phyloP scores from a whole-genome alignment of 2,888 invertebrate genomes.

The Dione vanillae region DNA sequence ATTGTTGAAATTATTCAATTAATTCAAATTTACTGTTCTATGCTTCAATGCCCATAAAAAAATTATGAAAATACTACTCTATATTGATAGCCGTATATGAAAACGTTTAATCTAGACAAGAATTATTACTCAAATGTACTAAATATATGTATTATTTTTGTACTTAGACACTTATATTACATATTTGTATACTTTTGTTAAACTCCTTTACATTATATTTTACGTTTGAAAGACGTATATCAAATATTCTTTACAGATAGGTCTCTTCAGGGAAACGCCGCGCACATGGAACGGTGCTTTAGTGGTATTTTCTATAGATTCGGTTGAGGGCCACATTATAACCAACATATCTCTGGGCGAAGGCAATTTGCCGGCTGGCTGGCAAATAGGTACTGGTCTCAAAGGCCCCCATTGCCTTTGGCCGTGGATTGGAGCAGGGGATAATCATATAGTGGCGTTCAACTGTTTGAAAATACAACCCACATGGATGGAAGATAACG shows the following conservation, averaged over 20 bases:
- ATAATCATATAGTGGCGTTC: slow-evolving; percentile 83
- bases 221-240: not conserved
- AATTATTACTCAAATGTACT: not conserved
- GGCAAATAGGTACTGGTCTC: slow-evolving; percentile 75
- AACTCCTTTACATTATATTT: no score
- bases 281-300: slow-evolving; percentile 71
- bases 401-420: slow-evolving; percentile 85
- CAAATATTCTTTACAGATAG: slow-evolving; percentile 64
- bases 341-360: slow-evolving; percentile 84
- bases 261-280: slow-evolving; percentile 69
- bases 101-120: not conserved
- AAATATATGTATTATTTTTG: not conserved
- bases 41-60: not conserved
- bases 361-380: slow-evolving; percentile 84
- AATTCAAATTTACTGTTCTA: not conserved
- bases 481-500: slow-evolving; percentile 91
- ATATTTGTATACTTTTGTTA: no score
- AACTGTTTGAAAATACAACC: slow-evolving; percentile 92
- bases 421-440: slow-evolving; percentile 88
- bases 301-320: slow-evolving; percentile 61
- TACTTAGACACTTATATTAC: no score
- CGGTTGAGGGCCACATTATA: slow-evolving; percentile 73
- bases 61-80: not conserved
- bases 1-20: not conserved
- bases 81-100: no score